Conservation (phyloP, 53 echinoderm and acorn worm species). For the Astropecten irregularis region DNA sequence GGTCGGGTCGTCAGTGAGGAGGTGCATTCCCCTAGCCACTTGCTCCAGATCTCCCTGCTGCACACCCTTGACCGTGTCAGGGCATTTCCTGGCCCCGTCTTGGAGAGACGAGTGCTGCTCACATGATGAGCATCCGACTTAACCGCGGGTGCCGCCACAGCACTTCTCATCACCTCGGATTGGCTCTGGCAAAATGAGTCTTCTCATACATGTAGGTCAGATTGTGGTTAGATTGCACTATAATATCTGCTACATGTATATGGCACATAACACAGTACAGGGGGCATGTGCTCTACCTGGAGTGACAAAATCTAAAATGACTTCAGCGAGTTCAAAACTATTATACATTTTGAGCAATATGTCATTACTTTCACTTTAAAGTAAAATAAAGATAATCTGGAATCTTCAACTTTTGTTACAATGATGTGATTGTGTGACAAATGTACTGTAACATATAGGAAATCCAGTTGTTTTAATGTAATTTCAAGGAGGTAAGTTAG, state of each 20-base stretch:
- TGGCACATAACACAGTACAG: neutral
- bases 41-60: conserved; percentile 5
- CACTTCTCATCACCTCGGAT: conserved; percentile 8
- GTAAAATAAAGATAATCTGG: too few species aligned
- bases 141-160: neutral
- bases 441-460: too few species aligned
- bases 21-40: conserved; percentile 1
- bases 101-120: conserved; percentile 15
- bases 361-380: too few species aligned
- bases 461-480: too few species aligned
- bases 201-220: neutral
- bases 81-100: conserved; percentile 24
- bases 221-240: neutral
- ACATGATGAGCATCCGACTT: neutral
- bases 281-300: too few species aligned
- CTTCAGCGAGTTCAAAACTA: too few species aligned
- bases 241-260: neutral
- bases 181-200: neutral
- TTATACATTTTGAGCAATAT: too few species aligned
- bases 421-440: too few species aligned
- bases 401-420: too few species aligned
- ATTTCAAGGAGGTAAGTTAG: too few species aligned
- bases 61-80: conserved; percentile 44
- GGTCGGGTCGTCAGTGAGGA: neutral
- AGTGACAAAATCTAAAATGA: too few species aligned